These are phyloP conservation scores for Plumapathes pennacea DNA, from an alignment of 92 coral and sea anemone genomes.

Conservation along the genomic window DNA sequence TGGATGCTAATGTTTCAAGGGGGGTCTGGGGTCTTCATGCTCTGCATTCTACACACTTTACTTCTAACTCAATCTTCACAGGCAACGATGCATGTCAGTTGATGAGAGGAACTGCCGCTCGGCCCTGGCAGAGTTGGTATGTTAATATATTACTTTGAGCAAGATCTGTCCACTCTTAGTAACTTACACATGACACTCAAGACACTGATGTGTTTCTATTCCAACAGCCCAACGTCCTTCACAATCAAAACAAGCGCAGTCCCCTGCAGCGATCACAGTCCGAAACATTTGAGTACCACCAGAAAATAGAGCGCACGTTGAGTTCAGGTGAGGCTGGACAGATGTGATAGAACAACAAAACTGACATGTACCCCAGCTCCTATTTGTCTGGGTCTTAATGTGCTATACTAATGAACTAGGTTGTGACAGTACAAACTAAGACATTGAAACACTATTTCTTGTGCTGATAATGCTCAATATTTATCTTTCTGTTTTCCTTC, in stretches of 20 bases:
- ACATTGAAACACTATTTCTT: background rate
- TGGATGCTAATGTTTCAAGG: too few species aligned
- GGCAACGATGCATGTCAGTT: conserved; percentile 81
- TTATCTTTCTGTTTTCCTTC: background rate
- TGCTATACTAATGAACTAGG: too few species aligned
- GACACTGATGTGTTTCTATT: background rate
- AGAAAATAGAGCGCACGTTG: too few species aligned
- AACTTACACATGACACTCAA: too few species aligned
- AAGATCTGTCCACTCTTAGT: too few species aligned
- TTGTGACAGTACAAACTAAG: too few species aligned
- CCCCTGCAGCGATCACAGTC: conserved; percentile 56
- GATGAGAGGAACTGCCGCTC: conserved; percentile 57
- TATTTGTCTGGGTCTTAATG: too few species aligned
- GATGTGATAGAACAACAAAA: too few species aligned
- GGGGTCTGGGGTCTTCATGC: background rate
- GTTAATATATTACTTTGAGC: background rate
- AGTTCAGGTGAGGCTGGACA: too few species aligned
- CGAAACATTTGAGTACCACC: conserved; percentile 52
- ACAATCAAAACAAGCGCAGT: conserved; percentile 2
- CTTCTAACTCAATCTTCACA: conserved; percentile 2
- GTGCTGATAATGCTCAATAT: background rate
- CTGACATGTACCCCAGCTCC: too few species aligned
- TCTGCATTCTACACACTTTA: background rate
- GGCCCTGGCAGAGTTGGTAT: conserved; percentile 48
- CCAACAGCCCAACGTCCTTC: conserved; percentile 16